Conservation (phyloP, 1,140 invertebrate genomes). For the Bombus polaris region DNA sequence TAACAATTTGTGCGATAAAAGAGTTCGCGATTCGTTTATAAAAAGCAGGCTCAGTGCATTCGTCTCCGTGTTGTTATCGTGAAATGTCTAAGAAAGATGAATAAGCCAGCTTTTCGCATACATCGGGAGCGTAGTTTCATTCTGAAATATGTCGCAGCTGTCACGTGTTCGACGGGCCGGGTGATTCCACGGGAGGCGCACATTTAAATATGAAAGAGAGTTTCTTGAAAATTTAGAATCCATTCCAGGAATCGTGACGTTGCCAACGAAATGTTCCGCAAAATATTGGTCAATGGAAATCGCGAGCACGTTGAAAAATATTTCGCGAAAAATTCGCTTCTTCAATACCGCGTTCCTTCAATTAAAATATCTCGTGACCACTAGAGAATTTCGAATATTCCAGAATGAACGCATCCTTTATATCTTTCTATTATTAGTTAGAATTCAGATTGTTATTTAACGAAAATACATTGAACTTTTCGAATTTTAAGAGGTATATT, state of each 20-base stretch:
- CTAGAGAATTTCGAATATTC: neutral
- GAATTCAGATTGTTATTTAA: neutral
- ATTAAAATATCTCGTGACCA: constrained; percentile 13
- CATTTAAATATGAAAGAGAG: constrained; percentile 76
- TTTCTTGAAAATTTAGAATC: constrained; percentile 71
- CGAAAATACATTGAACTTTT: neutral
- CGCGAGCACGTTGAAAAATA: neutral
- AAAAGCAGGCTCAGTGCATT: neutral
- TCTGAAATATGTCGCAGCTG: constrained; percentile 56
- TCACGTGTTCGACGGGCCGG: constrained; percentile 51
- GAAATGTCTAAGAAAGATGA: constrained; percentile 47
- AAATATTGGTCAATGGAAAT: constrained; percentile 52
- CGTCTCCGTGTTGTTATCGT: constrained; percentile 32
- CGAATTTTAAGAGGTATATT: neutral
- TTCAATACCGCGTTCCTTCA: neutral
- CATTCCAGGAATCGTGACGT: constrained; percentile 55
- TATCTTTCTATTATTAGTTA: neutral
- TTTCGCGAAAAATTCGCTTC: neutral
- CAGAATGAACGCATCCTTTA: neutral
- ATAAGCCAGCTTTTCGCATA: constrained; percentile 24
- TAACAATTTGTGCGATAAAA: neutral
- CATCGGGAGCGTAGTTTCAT: constrained; percentile 42
- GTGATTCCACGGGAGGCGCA: constrained; percentile 61
- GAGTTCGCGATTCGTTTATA: neutral
- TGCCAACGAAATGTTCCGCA: constrained; percentile 15